Percentiles rank a stretch among this genome's conserved stretches.
phyloP scores from a whole-genome alignment of 53 echinoderm and acorn worm genomes.

The Hippasteria phrygiana region DNA sequence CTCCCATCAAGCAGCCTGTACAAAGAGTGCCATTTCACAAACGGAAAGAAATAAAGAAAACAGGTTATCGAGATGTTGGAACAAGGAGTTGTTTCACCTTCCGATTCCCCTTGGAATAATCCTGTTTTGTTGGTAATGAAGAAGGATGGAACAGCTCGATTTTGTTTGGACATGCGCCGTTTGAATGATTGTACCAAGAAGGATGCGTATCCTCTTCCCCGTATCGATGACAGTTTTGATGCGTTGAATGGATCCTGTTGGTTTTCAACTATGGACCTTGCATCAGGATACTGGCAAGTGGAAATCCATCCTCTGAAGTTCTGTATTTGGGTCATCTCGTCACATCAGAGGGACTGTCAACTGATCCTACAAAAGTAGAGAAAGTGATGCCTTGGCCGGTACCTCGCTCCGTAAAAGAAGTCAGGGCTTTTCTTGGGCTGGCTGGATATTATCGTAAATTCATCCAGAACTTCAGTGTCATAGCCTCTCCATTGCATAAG shows the following conservation, averaged over 20 bases:
- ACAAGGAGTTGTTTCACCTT: background rate
- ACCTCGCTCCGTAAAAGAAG: background rate
- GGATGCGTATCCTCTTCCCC: no score
- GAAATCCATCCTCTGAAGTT: background rate
- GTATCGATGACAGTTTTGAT: no score
- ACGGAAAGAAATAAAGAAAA: background rate
- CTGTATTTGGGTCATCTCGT: conserved; percentile 1
- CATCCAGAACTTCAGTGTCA: background rate
- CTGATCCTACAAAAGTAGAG: conserved; percentile 2
- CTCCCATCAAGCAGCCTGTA: conserved; percentile 8
- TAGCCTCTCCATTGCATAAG: background rate
- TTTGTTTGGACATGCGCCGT: no score
- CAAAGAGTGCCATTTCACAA: background rate
- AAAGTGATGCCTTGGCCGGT: background rate
- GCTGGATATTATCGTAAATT: conserved; percentile 5
- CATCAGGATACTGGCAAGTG: no score
- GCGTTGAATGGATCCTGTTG: no score
- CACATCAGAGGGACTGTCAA: background rate
- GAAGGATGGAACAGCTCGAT: no score
- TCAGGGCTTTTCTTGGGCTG: background rate
- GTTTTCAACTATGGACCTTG: no score
- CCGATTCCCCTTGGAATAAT: no score
- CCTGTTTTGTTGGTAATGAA: no score
- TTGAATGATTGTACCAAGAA: no score
- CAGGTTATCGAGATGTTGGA: background rate